phyloP scores from a whole-genome alignment of 2,113 vertebrate genomes.

The Leucopsar rothschildi region DNA sequence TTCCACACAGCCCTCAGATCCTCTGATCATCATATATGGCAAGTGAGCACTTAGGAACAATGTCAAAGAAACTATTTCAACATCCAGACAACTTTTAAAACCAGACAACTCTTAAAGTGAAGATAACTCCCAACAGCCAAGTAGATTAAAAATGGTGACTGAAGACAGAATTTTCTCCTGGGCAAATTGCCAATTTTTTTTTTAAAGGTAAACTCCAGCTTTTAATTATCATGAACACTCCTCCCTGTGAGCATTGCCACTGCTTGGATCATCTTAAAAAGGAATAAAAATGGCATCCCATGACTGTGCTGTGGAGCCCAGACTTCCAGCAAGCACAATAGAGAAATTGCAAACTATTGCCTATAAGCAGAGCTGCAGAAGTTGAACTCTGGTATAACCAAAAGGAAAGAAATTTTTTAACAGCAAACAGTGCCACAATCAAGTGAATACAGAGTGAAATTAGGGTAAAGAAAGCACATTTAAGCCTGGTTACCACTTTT shows the following conservation, averaged over 20 bases:
- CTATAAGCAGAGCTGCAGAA: not conserved
- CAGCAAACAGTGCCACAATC: not conserved
- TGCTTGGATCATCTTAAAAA: conserved; percentile 31
- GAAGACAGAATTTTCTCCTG: conserved; percentile 18
- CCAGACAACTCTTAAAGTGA: conserved; percentile 12
- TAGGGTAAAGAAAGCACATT: not conserved
- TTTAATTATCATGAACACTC: conserved; percentile 62
- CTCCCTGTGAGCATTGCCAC: conserved; percentile 1
- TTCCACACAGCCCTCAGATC: not conserved
- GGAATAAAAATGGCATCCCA: conserved; percentile 30
- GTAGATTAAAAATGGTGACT: conserved; percentile 53
- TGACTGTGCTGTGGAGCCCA: not conserved
- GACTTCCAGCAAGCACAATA: not conserved
- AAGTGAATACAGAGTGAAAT: not conserved
- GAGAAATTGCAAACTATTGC: not conserved
- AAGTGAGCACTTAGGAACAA: conserved; percentile 18
- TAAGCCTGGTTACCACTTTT: not conserved
- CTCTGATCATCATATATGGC: conserved; percentile 21
- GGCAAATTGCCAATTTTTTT: conserved; percentile 45
- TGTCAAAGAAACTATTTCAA: conserved; percentile 25
- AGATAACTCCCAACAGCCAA: conserved; percentile 6
- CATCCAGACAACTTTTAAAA: conserved; percentile 39
- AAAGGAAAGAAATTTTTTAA: not conserved
- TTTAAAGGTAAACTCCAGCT: conserved; percentile 46
- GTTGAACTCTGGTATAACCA: not conserved